Base-by-base conservation (phyloP, 1,140 invertebrate species). In the Drosophila lini region DNA sequence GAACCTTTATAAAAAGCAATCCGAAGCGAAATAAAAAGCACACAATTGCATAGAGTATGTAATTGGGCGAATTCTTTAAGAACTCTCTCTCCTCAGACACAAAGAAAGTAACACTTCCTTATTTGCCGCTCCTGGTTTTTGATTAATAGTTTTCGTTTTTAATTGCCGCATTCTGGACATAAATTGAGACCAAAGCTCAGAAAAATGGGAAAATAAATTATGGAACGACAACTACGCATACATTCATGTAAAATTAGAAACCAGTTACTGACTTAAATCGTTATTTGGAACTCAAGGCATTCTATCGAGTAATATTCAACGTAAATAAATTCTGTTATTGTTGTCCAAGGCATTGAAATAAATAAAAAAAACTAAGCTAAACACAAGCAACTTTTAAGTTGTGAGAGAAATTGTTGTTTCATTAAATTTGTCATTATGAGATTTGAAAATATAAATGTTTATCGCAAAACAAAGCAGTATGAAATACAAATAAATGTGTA, bases 351-450 rank as follows among this genome's bases (percentile, higher is more conserved):
- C 59, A 78, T 61, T 60, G 45, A 75, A 81, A 31, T 42, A 50
- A 34, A 63, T 28, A 5, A 60, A 52, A 62, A 47, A 52, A 62
- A 47, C 65, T 70, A 57, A 58, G 40, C 53, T 59, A 76, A 76
- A 52, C 36, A 55, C 34, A 74, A 67, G 45, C 58, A 71, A 84
- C 75, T 83, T 82, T 82, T 79, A 74, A 68, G 67, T 78, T 81
- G 79, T 81, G 80, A 63, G 67, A 63, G 36, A 78, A 81, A 85
- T 76, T 85, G 83, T 86, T 86, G 83, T 73, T 86, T 76, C 76
- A 86, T 88, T 88, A 71, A 82, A 88, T 88, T 82, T 88, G 81
- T 80, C 81, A 81, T 68, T 78, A 68, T 64, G 61, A 65, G 36
- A 81, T 76, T 67, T 75, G 44, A 58, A 81, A 81, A 78, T 86